Evolutionary conservation across 2,797 vertebrate genomes (phyloP).

Genomic region (Microcaecilia unicolor): DNA sequence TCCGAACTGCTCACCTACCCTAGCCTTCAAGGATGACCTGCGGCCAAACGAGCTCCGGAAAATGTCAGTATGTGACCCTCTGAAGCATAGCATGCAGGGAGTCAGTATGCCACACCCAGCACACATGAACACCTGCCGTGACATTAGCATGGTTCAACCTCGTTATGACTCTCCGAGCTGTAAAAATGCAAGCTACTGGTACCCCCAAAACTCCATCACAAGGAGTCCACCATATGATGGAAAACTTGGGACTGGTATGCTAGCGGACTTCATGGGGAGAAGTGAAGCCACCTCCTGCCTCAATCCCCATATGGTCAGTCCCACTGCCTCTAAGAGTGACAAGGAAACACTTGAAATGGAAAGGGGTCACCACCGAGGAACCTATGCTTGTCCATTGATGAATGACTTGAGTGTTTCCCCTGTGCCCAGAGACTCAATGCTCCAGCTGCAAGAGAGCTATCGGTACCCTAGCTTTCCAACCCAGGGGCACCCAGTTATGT

Average conservation of each 20-base stretch:
- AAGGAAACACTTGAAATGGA: conserved; percentile 84
- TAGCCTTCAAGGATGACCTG: conserved; percentile 63
- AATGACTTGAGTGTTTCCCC: conserved; percentile 83
- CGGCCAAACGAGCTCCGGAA: conserved; percentile 64
- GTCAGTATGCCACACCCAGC: conserved; percentile 33
- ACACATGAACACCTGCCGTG: conserved; percentile 62
- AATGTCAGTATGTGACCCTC: conserved; percentile 60
- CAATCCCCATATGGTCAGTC: conserved; percentile 70
- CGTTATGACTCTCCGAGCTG: conserved; percentile 91
- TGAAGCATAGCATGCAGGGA: conserved; percentile 56
- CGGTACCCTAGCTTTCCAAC: conserved; percentile 78
- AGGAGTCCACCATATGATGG: conserved; percentile 71
- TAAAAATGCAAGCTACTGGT: conserved; percentile 92
- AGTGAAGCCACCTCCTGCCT: conserved; percentile 53
- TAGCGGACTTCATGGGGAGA: conserved; percentile 75
- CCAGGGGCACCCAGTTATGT: conserved; percentile 61
- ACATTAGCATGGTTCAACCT: conserved; percentile 73
- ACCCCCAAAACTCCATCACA: conserved; percentile 76
- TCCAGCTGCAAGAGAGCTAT: conserved; percentile 84
- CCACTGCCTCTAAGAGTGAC: conserved; percentile 66
- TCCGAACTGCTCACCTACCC: conserved; percentile 82
- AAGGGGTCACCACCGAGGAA: conserved; percentile 54
- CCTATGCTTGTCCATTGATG: conserved; percentile 65
- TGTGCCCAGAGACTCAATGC: conserved; percentile 76
- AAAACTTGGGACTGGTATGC: conserved; percentile 51